Base-by-base conservation (phyloP, 2,113 vertebrate species). In the Micronycteris hirsuta region DNA sequence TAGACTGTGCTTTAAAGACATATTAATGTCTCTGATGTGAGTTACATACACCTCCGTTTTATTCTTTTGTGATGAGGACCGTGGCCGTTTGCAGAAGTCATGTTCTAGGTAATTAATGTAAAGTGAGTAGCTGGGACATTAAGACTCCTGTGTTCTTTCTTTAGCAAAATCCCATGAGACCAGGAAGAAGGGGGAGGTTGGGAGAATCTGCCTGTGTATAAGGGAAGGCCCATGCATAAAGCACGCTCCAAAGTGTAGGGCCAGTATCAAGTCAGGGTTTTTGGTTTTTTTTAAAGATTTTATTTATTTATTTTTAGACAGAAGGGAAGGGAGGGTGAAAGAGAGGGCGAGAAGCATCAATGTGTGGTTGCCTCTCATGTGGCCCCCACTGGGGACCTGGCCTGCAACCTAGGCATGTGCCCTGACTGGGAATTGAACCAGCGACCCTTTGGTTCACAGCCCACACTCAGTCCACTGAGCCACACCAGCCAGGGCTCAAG, bases 11-110 rank as follows among this genome's bases (percentile, higher is more conserved):
- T 83, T 91, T 95, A 91, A 96, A 89, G 81, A 49, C 56, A 94
- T 87, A 52, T 76, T 91, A 85, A 92, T 94, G 92, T 94, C 77
- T 85, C 56, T 68, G 93, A 52, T 36, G 47, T 96, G 97, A 95
- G 96, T 96, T 94, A 89, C 54, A 92, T 82, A 78, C 5, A 45
- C 49, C 49, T 96, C 52, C 70, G 7, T 83, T 81, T 49, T 67
- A 13, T 65, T 74, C 71, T 80, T 80, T 38, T 52, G 47, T 43
- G 20, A 43, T 68, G 87, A 98, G 95, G 86, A 70, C 89, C 95
- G 33, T 63, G 96, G 67, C 90, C 74, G 80, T 96, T 98, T 80
- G 80, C 96, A 94, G 82, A 97, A 97, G 82, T 87, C 73, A 45
- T 96, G 91, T 91, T 96, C 45, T 63, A 15, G n/a, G 41, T 20